Evolutionary conservation across 2,888 invertebrate genomes (phyloP), one percentile per base, ranked within the genome.

Genomic region (Entomobrya multifasciata): DNA sequence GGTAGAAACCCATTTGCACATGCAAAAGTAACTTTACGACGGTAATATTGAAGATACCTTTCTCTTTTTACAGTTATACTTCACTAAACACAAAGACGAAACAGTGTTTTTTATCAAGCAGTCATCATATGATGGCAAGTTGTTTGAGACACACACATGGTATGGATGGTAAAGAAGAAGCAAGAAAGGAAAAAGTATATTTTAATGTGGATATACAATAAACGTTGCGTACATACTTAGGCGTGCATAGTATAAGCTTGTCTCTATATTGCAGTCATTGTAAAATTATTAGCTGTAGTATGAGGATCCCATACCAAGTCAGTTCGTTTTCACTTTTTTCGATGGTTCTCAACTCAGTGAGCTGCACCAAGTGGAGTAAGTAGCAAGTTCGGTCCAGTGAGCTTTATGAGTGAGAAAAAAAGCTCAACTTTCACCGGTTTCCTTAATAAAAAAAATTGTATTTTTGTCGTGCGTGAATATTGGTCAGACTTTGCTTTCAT

Each of bases 11-110:
- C 44, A 41, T 62, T 30, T 77, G 25, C 36, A 77, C 41, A 67
- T 36, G 67, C 44, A 44, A 30, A 67, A 55, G 55, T 67, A 80
- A 80, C 41, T 67, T 80, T 80, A 80, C 55, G 70, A 67, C 36
- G 80, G 55, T 67, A 70, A 80, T 80, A 80, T 49, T 41, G 22
- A 67, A 22, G 67, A 67, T 36, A n/a, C 17, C 49, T 67, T 80
- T 65, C 13, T n/a, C 27, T 49, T 20, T 49, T 17, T 17, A 36
- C 47, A 60, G 41, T 67, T 67, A 67, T 67, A 67, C 67, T 67
- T 67, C 36, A 65, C 65, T 36, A 65, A 13, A 8, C 72, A 72
- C 47, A 15, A 22, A 70, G 25, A 20, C 10, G 47, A 70, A 52
- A 30, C 27, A 72, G 27, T 27, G 72, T 44, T 47, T 36, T 70